A percentile compares a stretch with the other conserved stretches of the same genome.
Evolutionary conservation across 2,113 vertebrate species (phyloP).

Genomic region (Hoplias malabaricus): DNA sequence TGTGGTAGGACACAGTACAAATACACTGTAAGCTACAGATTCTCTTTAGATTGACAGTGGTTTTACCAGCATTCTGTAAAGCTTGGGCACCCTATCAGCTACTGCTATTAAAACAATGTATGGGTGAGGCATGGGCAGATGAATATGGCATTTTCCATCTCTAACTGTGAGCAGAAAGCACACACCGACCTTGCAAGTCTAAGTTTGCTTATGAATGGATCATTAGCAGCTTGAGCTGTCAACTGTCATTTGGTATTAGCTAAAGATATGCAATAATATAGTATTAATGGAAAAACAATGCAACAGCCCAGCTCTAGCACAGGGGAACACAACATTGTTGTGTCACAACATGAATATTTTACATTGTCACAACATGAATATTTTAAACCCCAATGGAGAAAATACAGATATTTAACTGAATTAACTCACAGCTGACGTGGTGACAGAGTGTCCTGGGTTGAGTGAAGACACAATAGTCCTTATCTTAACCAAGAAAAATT

Average conservation of each 20-base stretch:
- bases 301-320: not conserved
- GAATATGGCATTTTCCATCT: not conserved
- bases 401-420: not conserved
- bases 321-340: not conserved
- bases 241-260: not conserved
- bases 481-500: not conserved
- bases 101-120: too few relatives aligned
- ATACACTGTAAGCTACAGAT: too few relatives aligned
- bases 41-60: too few relatives aligned
- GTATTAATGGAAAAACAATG: not conserved
- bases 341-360: not conserved
- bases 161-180: not conserved
- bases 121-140: too few relatives aligned
- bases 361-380: not conserved
- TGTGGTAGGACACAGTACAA: too few relatives aligned
- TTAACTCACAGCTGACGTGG: slow-evolving; percentile 34
- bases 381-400: not conserved
- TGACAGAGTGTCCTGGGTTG: not conserved
- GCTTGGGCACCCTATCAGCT: too few relatives aligned
- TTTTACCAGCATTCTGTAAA: too few relatives aligned
- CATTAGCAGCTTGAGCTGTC: not conserved
- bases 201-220: not conserved
- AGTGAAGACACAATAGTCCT: not conserved
- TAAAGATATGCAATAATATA: not conserved
- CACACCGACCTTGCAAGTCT: not conserved